A percentile compares a stretch with the other conserved stretches of the same genome.
These are phyloP conservation scores for Andrena fulva DNA, from an alignment of 2,888 invertebrate genomes.

Conservation along the genomic window DNA sequence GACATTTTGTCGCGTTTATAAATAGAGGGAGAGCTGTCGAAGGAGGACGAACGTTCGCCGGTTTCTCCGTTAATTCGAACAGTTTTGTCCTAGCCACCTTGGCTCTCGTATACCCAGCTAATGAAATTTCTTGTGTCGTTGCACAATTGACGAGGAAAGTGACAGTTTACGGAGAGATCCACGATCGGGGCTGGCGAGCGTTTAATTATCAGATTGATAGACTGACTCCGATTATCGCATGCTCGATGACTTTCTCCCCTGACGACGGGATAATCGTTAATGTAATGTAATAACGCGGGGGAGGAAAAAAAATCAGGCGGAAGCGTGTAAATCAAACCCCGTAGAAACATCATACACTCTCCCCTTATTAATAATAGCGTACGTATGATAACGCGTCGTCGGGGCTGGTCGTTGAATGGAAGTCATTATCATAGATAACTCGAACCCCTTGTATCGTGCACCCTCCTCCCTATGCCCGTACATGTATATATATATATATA, in stretches of 20 bases:
- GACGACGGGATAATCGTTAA: slow-evolving; percentile 50
- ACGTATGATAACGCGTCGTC: slow-evolving; percentile 42
- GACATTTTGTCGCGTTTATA: slow-evolving; percentile 31
- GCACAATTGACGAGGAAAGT: slow-evolving; percentile 7
- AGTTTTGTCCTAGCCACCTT: not conserved
- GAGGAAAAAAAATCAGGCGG: slow-evolving; percentile 59
- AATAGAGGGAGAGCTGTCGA: slow-evolving; percentile 27
- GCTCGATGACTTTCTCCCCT: slow-evolving; percentile 60
- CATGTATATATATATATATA: not conserved
- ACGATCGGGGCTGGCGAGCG: slow-evolving; percentile 10
- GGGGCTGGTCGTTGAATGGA: slow-evolving; percentile 49
- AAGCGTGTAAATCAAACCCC: slow-evolving; percentile 51
- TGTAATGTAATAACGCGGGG: slow-evolving; percentile 56
- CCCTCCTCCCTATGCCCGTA: slow-evolving; percentile 6
- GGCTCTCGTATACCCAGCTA: not conserved
- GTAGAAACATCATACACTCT: slow-evolving; percentile 46
- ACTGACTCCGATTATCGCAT: slow-evolving; percentile 52
- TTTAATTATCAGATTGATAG: slow-evolving; percentile 59
- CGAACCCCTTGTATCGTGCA: slow-evolving; percentile 30
- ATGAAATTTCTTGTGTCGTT: slow-evolving; percentile 34
- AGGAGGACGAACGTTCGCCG: not conserved
- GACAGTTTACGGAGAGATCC: slow-evolving; percentile 28
- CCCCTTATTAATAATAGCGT: slow-evolving; percentile 54
- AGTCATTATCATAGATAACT: slow-evolving; percentile 57
- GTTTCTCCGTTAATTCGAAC: not conserved